Percentiles rank a stretch among this genome's conserved stretches.
These are phyloP conservation scores for Antedon mediterranea DNA, from an alignment of 53 echinoderm and acorn worm genomes.

Conservation along the genomic window DNA sequence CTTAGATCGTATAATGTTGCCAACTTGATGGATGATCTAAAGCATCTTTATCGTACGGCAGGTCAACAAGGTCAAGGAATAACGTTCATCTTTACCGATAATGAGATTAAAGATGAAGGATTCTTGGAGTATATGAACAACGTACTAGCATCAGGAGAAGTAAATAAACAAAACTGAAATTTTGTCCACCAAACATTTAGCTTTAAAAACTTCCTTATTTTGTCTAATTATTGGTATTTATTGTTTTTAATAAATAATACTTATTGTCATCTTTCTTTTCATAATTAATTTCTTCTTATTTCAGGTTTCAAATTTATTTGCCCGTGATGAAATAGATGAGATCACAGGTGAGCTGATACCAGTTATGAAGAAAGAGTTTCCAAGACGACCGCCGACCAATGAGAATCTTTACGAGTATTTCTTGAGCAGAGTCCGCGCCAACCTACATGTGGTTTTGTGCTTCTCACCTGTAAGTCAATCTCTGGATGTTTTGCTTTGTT, in stretches of 20 bases:
- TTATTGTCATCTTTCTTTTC: too few relatives aligned
- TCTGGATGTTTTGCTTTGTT: not conserved
- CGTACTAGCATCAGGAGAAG: slow-evolving; percentile 93
- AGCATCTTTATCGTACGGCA: slow-evolving; percentile 74
- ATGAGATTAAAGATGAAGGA: slow-evolving; percentile 98
- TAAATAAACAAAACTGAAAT: slow-evolving; percentile 7
- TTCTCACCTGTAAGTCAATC: slow-evolving; percentile 90
- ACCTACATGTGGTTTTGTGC: slow-evolving; percentile 95
- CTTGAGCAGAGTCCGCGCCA: slow-evolving; percentile 68
- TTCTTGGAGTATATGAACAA: slow-evolving; percentile 99
- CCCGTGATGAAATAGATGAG: slow-evolving; percentile 98
- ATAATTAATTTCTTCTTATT: not conserved
- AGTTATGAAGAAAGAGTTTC: slow-evolving; percentile 97
- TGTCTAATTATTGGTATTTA: too few relatives aligned
- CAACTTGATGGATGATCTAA: slow-evolving; percentile 96
- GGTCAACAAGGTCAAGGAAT: slow-evolving; percentile 96
- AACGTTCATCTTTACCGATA: slow-evolving; percentile 98
- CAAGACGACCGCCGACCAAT: slow-evolving; percentile 97
- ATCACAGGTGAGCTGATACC: slow-evolving; percentile 81
- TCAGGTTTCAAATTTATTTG: slow-evolving; percentile 93
- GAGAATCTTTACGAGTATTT: slow-evolving; percentile 98
- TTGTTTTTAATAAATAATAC: too few relatives aligned
- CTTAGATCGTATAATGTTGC: slow-evolving; percentile 70
- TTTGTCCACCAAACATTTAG: too few relatives aligned
- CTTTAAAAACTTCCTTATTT: too few relatives aligned